Conservation (phyloP, 2,113 vertebrate genomes). For the Scolopax mira region DNA sequence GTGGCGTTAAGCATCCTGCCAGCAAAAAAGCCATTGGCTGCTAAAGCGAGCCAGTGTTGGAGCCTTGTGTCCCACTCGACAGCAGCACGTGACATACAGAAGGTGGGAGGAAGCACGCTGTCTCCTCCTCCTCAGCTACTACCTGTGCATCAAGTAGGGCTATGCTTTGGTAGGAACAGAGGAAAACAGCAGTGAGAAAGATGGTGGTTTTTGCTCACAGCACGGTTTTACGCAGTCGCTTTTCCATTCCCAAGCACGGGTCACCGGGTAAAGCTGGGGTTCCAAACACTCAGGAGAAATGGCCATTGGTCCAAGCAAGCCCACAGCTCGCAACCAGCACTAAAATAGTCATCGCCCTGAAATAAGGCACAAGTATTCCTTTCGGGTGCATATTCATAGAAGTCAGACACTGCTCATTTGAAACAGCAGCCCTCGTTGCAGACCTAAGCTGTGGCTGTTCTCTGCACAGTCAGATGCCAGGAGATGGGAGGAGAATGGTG, state of each 20-base stretch:
- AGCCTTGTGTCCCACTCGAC: not conserved
- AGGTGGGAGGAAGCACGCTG: not conserved
- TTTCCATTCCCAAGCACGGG: not conserved
- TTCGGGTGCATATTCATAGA: not conserved
- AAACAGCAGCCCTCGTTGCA: not conserved
- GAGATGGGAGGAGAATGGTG: not conserved
- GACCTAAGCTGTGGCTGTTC: no score
- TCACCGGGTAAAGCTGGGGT: not conserved
- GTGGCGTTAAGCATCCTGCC: not conserved
- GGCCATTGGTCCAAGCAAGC: not conserved
- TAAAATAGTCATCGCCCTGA: not conserved
- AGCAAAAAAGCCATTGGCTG: not conserved
- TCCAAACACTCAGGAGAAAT: not conserved
- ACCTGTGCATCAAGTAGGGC: accelerated
- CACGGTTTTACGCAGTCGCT: not conserved
- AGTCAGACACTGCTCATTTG: not conserved
- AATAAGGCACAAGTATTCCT: not conserved
- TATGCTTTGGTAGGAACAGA: not conserved
- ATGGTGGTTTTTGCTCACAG: not conserved
- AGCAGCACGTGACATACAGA: not conserved
- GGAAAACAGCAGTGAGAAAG: not conserved
- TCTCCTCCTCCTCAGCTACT: not conserved
- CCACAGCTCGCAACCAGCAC: not conserved
- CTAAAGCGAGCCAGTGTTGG: accelerated
- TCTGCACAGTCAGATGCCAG: not conserved